Conservation (phyloP, 2,888 invertebrate species). For the Andrena trimmerana region DNA sequence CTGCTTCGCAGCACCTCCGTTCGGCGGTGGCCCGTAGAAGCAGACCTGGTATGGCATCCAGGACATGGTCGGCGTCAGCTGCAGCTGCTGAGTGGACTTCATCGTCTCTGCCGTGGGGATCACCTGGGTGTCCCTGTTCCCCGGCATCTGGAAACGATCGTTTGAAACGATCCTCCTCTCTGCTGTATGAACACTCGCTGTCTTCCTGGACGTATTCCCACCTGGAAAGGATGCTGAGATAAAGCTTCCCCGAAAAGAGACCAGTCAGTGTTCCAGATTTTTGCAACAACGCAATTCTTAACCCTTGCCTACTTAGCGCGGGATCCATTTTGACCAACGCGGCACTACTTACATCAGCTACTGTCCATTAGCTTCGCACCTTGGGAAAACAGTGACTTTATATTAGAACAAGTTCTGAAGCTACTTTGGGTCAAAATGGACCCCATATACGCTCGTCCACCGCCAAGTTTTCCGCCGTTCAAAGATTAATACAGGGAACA, state of each 20-base stretch:
- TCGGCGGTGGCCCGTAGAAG: slow-evolving; percentile 49
- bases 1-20: slow-evolving; percentile 13
- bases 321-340: too few relatives aligned
- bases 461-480: too few relatives aligned
- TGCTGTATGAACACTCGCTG: not conserved
- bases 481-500: not conserved
- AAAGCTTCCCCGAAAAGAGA: not conserved
- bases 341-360: too few relatives aligned
- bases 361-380: too few relatives aligned
- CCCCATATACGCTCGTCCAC: too few relatives aligned
- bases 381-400: too few relatives aligned
- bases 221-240: not conserved
- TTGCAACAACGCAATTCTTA: not conserved
- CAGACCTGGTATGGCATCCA: slow-evolving; percentile 77
- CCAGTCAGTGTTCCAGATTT: too few relatives aligned
- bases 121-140: slow-evolving; percentile 43
- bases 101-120: slow-evolving; percentile 75
- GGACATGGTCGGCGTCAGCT: slow-evolving; percentile 71
- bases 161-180: slow-evolving; percentile 18
- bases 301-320: not conserved
- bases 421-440: too few relatives aligned
- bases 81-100: slow-evolving; percentile 78
- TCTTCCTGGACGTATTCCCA: not conserved
- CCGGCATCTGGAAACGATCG: not conserved
- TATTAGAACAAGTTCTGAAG: too few relatives aligned